These are phyloP conservation scores for Spialia ferax DNA, from an alignment of 2,888 invertebrate species.

Conservation along the genomic window DNA sequence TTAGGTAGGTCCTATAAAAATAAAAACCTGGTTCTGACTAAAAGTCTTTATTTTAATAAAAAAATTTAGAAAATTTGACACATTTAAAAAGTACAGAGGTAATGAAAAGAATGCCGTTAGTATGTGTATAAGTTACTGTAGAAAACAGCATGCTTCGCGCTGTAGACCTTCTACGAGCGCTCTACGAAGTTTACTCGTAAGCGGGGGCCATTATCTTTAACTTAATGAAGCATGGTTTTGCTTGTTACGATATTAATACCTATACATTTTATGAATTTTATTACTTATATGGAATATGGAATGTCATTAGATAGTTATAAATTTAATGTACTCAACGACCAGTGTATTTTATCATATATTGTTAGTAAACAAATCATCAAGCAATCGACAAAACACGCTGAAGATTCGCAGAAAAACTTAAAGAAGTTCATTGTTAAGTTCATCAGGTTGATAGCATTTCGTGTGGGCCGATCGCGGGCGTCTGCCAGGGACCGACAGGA, in stretches of 20 bases:
- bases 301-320: not conserved
- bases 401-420: constrained; percentile 67
- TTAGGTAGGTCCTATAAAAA: not conserved
- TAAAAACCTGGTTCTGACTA: not conserved
- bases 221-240: not conserved
- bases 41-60: not conserved
- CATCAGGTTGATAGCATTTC: constrained; percentile 66
- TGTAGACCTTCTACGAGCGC: constrained; percentile 37
- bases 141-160: not conserved
- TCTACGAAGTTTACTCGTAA: constrained; percentile 28
- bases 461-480: constrained; percentile 55
- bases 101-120: not conserved
- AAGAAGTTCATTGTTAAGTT: constrained; percentile 83
- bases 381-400: constrained; percentile 48
- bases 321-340: not conserved
- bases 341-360: not conserved
- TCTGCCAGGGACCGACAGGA: constrained; percentile 72
- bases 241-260: not conserved
- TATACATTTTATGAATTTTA: not conserved
- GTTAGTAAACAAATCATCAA: constrained; percentile 36
- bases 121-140: not conserved
- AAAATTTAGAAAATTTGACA: not conserved
- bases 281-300: not conserved
- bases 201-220: not conserved
- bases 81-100: not conserved